phyloP scores from a whole-genome alignment of 2,113 vertebrate genomes.

The Vulpes vulpes region DNA sequence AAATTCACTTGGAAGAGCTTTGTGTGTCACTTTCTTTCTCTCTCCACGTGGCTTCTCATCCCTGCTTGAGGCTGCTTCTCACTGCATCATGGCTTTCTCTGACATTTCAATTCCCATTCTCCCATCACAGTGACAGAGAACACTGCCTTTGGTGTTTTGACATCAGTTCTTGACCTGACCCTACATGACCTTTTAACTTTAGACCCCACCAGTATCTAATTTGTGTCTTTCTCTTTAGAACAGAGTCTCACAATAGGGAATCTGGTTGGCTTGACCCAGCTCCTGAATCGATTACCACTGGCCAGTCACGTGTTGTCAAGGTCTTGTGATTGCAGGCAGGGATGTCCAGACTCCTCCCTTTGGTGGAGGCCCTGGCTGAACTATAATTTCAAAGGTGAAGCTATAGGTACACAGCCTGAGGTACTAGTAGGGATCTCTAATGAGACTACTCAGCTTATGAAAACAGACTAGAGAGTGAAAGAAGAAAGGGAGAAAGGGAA shows the following conservation, averaged over 20 bases:
- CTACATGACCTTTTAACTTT: background rate
- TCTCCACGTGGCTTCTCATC: background rate
- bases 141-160: background rate
- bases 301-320: background rate
- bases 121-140: background rate
- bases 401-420: background rate
- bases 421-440: background rate
- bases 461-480: background rate
- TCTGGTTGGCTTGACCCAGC: background rate
- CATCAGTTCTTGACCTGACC: background rate
- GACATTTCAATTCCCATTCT: background rate
- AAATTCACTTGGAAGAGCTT: background rate
- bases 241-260: background rate
- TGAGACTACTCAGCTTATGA: background rate
- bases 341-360: background rate
- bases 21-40: background rate
- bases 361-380: background rate
- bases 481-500: background rate
- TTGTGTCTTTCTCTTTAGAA: background rate
- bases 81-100: background rate
- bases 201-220: background rate
- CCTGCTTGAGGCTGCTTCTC: background rate
- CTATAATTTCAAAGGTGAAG: constrained; percentile 1
- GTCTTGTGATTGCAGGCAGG: too few species aligned
- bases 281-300: background rate